Percentiles rank a stretch among this genome's conserved stretches.
Conservation (phyloP, 2,888 invertebrate species). For the Tholera decimalis region DNA sequence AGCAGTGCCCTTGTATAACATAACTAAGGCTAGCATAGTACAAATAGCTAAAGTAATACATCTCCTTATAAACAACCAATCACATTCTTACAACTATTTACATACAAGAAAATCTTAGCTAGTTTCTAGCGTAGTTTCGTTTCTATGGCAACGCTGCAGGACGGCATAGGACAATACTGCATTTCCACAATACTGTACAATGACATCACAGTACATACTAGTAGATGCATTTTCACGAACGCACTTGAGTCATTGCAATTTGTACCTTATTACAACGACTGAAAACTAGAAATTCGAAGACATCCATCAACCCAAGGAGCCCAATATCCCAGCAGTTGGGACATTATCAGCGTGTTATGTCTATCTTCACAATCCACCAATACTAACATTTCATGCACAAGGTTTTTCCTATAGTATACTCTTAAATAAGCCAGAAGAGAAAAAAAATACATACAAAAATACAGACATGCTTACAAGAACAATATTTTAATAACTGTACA, state of each 20-base stretch:
- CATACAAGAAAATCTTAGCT: slow-evolving; percentile 23
- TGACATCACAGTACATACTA: slow-evolving; percentile 11
- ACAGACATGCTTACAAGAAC: slow-evolving; percentile 17
- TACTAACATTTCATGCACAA: background rate
- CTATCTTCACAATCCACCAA: slow-evolving; percentile 11
- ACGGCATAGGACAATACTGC: slow-evolving; percentile 63
- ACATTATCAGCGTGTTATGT: background rate
- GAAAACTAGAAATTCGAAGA: background rate
- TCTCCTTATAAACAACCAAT: slow-evolving; percentile 27
- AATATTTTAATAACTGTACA: slow-evolving; percentile 16
- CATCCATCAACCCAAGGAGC: background rate
- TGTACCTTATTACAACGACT: slow-evolving; percentile 4
- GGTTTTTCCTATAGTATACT: slow-evolving; percentile 5
- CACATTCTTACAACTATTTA: slow-evolving; percentile 39
- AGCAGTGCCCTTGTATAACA: background rate
- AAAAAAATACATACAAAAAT: slow-evolving; percentile 44
- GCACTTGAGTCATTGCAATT: slow-evolving; percentile 6
- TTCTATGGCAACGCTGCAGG: slow-evolving; percentile 63
- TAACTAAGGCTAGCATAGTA: slow-evolving; percentile 4
- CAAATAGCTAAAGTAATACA: background rate
- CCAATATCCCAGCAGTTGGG: background rate
- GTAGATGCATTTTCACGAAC: background rate
- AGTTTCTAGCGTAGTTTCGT: slow-evolving; percentile 37
- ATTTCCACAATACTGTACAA: slow-evolving; percentile 39
- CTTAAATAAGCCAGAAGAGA: slow-evolving; percentile 30